Base-by-base conservation (phyloP, 2,113 vertebrate species). In the Chunga burmeisteri region DNA sequence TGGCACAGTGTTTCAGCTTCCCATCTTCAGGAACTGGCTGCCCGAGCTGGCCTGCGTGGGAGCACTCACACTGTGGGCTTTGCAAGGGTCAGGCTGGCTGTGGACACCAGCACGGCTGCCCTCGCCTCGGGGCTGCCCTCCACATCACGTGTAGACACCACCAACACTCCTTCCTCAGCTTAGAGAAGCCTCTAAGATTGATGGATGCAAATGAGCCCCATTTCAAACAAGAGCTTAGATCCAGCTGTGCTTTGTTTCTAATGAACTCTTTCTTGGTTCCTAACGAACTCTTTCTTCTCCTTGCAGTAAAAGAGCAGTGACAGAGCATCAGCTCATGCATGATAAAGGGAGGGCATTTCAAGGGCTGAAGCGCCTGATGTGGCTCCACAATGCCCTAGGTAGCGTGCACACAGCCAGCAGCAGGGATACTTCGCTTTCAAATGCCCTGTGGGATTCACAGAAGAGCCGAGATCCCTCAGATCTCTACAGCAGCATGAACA, bases 311-410 rank as follows among this genome's bases (percentile, higher is more conserved):
- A 96, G 99, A 88, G 97, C 98, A 2, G 98, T 99, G 86, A 98
- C 98, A 0, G 99, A 99, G 89, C 98, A 98, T 66, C 98, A 98
- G 98, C 97, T 99, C 90, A 92, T 98, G 98, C 98, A 98, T 10
- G 98, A 98, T 92, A 98, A 98, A 10, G 97, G 98, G 14, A 97
- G 96, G 65, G 97, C 95, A 9, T 98, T 98, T 17, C 98, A 99
- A 89, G 98, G 98, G 67, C 97, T 99, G 44, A 98, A 98, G 96
- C 97, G 98, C 15, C 94, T 98, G 67, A 97, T 98, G 95, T 99
- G 98, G 99, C 97, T 99, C 36, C 98, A 98, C 10, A 98, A 98
- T 2, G 97, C 97, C 81, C 97, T 98, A 19, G 98, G 98, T 13
- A 98, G 97, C 1, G 98, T 98, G 73, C 98, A 99, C 97, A 98